Base-by-base conservation (phyloP, 2,888 invertebrate genomes). In the Chrysolina haemoptera region DNA sequence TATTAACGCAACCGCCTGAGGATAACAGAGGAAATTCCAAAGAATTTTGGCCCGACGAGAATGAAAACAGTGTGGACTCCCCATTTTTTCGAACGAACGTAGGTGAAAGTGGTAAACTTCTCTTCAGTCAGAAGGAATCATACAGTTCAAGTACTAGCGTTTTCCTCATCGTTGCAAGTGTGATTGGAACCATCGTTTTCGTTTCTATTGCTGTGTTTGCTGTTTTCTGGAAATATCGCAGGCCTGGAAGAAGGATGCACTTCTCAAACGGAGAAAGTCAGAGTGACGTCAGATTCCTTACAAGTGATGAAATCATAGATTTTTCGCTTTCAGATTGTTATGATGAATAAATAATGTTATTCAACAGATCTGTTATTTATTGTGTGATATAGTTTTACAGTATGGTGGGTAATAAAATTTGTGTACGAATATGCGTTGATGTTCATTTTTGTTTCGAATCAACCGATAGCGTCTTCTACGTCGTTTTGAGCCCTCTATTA, bases 271-370 rank as follows among this genome's bases (percentile, higher is more conserved):
- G 85, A 2, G 86, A 86, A 63, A 87, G 87, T 75, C 87, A 87
- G 76, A 90, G 91, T 67, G 91, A 91, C 78, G 90, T 91, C 0
- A 84, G 90, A 72, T 91, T 89, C 82, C 85, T 91, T 55, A 90
- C 91, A 1, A 88, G 89, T 35, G 90, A 91, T 71, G 91, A 91
- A 80, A 85, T 88, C 48, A 82, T 91, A 16, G 90, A 91, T 82
- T 90, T 91, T 77, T 89, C 86, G 73, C 76, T 90, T 40, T 43
- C 62, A 1, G 70, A 74, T 46, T 62, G 67, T 40, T 70, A 70
- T n/a, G 63, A 62, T 35, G 62, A 74, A 62, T 71, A 50, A 74
- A 62, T 71, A 50, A 59, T 20, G 22, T 41, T 53, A 50, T 48
- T 50, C 41, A 35, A 14, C 40, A 48, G 48, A 62, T 41, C 53